Evolutionary conservation across 30 jellyfish, hydroid and myxozoan species (phyloP), one percentile per base, ranked within the genome.

Genomic region (Phacellophora camtschatica): DNA sequence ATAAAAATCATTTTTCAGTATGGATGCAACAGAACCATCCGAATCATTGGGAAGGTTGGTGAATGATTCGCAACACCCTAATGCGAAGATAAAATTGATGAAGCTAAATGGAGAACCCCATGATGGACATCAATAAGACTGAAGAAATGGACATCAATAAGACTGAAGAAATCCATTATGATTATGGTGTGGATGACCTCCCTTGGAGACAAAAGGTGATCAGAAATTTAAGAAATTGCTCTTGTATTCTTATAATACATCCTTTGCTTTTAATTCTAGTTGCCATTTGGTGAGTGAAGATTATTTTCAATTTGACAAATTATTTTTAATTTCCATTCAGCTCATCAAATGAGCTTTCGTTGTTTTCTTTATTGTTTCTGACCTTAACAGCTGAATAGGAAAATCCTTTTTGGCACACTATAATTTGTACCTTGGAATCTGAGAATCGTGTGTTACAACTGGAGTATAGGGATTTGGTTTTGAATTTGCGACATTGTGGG

Each of bases 171-270:
- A 34, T 59, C 74, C 33, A 3, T 1, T 59, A 59, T 59, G 74
- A 59, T 59, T 59, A 59, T 29, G 74, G 74, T 30, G 74, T 23
- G 4, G 74, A 29, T 59, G 49, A 59, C 37, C 50, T 59, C 1
- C 74, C 74, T 19, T 59, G 74, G 74, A 45, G 74, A 59, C 74
- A 19, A 34, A 7, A 59, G 74, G 74, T 59, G 12, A 59, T 1
- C 18, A 43, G 1, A 43, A 43, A 43, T 43, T 43, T 43, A 0
- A 43, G 4, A 43, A 0, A 43, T 43, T 43, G 56, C 56, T 0
- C 4, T 43, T 43, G 56, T 43, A 43, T 43, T 43, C 56, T 43
- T 43, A 43, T 43, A 0, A 43, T 43, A 0, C 4, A 4, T 43
- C 13, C 51, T 4, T 43, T 43, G 56, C 56, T 43, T 43, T 43